phyloP scores from a whole-genome alignment of 1,140 invertebrate genomes.

The Latrodectus geometricus region DNA sequence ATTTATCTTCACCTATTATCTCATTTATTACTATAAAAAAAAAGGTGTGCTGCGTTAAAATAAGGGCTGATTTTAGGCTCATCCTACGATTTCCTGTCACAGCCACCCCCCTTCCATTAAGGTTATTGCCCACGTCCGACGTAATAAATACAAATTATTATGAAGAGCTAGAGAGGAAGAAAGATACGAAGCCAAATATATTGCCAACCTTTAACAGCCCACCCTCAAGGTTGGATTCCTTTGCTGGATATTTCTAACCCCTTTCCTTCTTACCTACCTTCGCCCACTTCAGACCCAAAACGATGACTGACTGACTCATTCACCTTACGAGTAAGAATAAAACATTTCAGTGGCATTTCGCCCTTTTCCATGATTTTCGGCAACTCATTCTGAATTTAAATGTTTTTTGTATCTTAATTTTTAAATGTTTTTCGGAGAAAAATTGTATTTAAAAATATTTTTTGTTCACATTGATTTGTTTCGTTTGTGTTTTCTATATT shows the following conservation, averaged over 20 bases:
- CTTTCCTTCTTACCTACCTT: conserved; percentile 16
- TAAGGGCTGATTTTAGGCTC: not conserved
- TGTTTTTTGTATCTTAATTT: not conserved
- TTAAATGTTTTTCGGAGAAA: not conserved
- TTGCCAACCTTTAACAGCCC: conserved; percentile 26
- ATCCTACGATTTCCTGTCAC: conserved; percentile 35
- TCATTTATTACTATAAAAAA: not conserved
- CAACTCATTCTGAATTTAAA: too few species aligned
- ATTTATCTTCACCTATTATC: too few species aligned
- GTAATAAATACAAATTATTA: not conserved
- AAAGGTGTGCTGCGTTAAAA: not conserved
- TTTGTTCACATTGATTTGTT: too few species aligned
- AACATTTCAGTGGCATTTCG: too few species aligned
- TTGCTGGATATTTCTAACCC: not conserved
- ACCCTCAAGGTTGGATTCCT: conserved; percentile 39
- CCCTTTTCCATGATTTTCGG: too few species aligned
- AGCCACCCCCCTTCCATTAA: too few species aligned
- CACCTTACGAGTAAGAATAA: too few species aligned
- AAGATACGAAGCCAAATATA: conserved; percentile 8
- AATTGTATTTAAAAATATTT: not conserved
- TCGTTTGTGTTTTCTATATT: too few species aligned
- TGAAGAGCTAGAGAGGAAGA: not conserved
- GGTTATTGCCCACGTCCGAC: not conserved
- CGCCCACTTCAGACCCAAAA: conserved; percentile 20
- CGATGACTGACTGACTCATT: conserved; percentile 7